Percentiles rank a stretch among this genome's conserved stretches.
Evolutionary conservation across 2,113 vertebrate species (phyloP).

Genomic region (Leptosomus discolor): DNA sequence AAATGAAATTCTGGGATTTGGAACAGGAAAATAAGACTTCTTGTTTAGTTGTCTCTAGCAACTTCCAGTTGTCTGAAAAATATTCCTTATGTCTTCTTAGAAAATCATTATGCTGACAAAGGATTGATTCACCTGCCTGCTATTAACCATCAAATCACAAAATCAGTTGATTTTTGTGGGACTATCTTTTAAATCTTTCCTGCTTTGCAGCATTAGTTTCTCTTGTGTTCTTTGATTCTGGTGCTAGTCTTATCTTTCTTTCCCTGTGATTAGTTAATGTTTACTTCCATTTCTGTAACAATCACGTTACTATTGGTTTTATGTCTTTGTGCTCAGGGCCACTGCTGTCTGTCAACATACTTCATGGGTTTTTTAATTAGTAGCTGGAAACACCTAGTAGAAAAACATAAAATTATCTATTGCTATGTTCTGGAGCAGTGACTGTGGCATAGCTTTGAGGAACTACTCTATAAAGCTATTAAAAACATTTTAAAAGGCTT

Average conservation of each 20-base stretch:
- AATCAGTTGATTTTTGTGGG: background rate
- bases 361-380: slow-evolving; percentile 11
- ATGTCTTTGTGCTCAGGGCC: background rate
- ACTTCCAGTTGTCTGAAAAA: background rate
- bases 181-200: background rate
- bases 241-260: background rate
- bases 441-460: background rate
- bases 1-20: background rate
- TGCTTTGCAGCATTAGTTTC: background rate
- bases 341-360: background rate
- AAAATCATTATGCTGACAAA: background rate
- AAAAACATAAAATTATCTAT: background rate
- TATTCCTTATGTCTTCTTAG: no score
- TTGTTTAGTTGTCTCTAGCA: background rate
- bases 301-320: background rate
- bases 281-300: background rate
- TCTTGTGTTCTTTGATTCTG: background rate
- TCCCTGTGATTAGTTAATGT: background rate
- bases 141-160: background rate
- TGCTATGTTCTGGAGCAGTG: background rate
- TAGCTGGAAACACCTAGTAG: background rate
- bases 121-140: background rate
- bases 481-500: background rate
- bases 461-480: background rate
- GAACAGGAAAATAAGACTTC: background rate